Conservation (phyloP, 2,888 invertebrate genomes). For the Strigamia maritima region DNA sequence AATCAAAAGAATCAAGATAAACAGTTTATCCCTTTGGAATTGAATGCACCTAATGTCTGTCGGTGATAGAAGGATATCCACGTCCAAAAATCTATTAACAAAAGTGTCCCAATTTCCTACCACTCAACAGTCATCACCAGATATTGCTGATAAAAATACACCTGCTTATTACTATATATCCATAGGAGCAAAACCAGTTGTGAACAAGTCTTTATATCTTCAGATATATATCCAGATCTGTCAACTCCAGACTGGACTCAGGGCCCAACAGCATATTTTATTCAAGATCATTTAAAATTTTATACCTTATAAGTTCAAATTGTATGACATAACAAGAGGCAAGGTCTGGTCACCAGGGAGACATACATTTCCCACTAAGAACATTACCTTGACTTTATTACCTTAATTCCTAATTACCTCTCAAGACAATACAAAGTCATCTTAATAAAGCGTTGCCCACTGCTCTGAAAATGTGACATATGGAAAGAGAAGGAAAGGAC, state of each 20-base stretch:
- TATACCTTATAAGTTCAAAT: neutral
- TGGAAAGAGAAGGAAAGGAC: neutral
- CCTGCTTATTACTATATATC: too few relatives aligned
- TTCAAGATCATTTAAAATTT: neutral
- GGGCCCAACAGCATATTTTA: neutral
- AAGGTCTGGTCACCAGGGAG: neutral
- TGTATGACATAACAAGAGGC: neutral
- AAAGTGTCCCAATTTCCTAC: too few relatives aligned
- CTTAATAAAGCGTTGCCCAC: neutral
- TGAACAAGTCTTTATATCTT: too few relatives aligned
- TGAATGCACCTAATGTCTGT: too few relatives aligned
- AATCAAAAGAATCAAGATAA: too few relatives aligned
- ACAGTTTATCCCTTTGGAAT: too few relatives aligned
- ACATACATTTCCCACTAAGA: neutral
- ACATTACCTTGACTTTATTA: neutral
- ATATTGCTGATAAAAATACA: too few relatives aligned
- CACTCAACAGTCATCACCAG: too few relatives aligned
- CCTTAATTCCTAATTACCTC: neutral
- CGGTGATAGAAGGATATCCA: too few relatives aligned
- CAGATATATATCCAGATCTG: too few relatives aligned
- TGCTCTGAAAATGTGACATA: neutral
- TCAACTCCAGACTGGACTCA: neutral
- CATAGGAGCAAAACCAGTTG: too few relatives aligned
- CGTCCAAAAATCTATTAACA: too few relatives aligned
- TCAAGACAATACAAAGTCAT: neutral